Conservation (phyloP, 2,888 invertebrate genomes). For the Cryptus viduatorius region DNA sequence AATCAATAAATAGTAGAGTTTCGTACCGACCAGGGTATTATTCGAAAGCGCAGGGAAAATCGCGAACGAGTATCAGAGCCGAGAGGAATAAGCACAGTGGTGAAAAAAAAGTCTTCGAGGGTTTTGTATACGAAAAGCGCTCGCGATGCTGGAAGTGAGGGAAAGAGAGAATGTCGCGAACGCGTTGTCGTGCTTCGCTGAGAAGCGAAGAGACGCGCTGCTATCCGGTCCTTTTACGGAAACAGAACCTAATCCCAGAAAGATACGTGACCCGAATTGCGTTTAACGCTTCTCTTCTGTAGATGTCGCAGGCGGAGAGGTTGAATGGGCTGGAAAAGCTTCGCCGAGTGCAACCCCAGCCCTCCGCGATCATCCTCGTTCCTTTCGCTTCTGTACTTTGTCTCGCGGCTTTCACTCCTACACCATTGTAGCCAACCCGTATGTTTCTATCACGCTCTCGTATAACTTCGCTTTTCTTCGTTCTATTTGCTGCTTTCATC, state of each 20-base stretch:
- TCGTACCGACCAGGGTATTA: conserved; percentile 9
- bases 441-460: conserved; percentile 20
- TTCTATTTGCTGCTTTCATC: conserved; percentile 34
- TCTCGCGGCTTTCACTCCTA: not conserved
- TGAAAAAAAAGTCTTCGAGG: conserved; percentile 21
- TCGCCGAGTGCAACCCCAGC: conserved; percentile 30
- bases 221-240: conserved; percentile 72
- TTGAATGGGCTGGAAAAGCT: conserved; percentile 55
- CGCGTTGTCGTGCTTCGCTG: conserved; percentile 59
- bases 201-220: conserved; percentile 41
- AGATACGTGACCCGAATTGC: conserved; percentile 82
- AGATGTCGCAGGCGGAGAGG: conserved; percentile 37
- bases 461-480: conserved; percentile 9
- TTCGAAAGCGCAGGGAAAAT: conserved; percentile 15
- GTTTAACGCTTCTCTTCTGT: conserved; percentile 62
- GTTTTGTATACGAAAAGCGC: conserved; percentile 26
- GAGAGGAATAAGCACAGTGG: conserved; percentile 40
- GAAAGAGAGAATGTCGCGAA: conserved; percentile 36
- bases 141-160: not conserved
- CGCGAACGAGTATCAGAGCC: conserved; percentile 42
- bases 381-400: not conserved
- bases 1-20: conserved; percentile 59
- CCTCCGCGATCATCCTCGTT: conserved; percentile 7
- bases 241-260: conserved; percentile 82
- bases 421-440: not conserved